Conservation (phyloP, 2,888 invertebrate genomes). For the Sepiola atlantica region DNA sequence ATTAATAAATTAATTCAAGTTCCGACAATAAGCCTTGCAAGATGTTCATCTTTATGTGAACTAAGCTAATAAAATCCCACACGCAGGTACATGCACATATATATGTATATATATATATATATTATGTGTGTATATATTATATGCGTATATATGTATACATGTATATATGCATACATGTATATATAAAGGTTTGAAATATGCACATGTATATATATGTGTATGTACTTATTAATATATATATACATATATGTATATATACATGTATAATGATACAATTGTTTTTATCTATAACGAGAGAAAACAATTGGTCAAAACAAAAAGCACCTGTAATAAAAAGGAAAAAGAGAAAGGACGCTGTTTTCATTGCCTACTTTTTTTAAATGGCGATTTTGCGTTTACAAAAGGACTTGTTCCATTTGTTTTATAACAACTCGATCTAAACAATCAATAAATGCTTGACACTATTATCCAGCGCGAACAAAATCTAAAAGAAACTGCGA, state of each 20-base stretch:
- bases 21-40: not conserved
- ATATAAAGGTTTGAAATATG: not conserved
- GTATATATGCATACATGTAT: not conserved
- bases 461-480: not conserved
- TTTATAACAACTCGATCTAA: not conserved
- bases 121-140: not conserved
- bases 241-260: conserved; percentile 36
- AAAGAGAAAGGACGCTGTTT: not conserved
- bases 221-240: conserved; percentile 19
- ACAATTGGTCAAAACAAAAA: not conserved
- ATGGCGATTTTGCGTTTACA: not conserved
- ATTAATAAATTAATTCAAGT: not conserved
- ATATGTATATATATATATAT: not conserved
- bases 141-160: not conserved
- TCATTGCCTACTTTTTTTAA: not conserved
- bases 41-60: not conserved
- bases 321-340: not conserved
- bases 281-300: not conserved
- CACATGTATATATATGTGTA: not conserved
- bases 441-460: not conserved
- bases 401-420: not conserved
- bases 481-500: not conserved
- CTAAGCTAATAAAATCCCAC: not conserved
- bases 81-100: not conserved
- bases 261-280: conserved; percentile 19